Percentiles rank a stretch among this genome's conserved stretches.
Evolutionary conservation across 2,113 vertebrate species (phyloP).

Genomic region (Ctenodactylus gundi): DNA sequence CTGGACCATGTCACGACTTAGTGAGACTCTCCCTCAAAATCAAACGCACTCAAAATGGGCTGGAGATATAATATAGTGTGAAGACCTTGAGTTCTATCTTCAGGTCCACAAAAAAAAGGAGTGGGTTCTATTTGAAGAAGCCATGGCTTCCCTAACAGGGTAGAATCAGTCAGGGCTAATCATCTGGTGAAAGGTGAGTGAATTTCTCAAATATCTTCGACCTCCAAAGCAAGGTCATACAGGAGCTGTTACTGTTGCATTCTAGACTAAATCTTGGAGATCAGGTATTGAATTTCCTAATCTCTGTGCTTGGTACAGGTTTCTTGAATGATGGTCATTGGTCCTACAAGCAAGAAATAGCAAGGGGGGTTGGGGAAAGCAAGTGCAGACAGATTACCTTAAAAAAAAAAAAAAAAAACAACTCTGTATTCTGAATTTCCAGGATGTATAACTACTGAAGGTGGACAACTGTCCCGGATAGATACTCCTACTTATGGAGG

Average conservation of each 20-base stretch:
- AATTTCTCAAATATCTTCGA: neutral
- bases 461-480: conserved; percentile 85
- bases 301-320: neutral
- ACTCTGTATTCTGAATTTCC: conserved; percentile 59
- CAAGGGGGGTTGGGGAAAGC: neutral
- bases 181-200: conserved; percentile 6
- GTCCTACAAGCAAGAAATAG: neutral
- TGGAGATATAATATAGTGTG: too few relatives aligned
- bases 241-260: neutral
- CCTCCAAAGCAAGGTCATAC: neutral
- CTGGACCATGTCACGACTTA: too few relatives aligned
- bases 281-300: neutral
- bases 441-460: conserved; percentile 93
- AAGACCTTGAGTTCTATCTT: too few relatives aligned
- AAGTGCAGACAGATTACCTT: neutral
- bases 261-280: neutral
- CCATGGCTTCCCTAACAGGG: neutral
- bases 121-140: neutral
- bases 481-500: conserved; percentile 85
- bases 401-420: conserved; percentile 31
- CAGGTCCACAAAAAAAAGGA: too few relatives aligned
- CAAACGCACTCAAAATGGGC: too few relatives aligned
- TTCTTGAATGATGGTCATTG: neutral
- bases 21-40: too few relatives aligned
- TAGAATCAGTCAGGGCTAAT: neutral